Percentiles rank a stretch among this genome's conserved stretches.
Conservation (phyloP, 1,140 invertebrate genomes). For the Uloborus diversus region DNA sequence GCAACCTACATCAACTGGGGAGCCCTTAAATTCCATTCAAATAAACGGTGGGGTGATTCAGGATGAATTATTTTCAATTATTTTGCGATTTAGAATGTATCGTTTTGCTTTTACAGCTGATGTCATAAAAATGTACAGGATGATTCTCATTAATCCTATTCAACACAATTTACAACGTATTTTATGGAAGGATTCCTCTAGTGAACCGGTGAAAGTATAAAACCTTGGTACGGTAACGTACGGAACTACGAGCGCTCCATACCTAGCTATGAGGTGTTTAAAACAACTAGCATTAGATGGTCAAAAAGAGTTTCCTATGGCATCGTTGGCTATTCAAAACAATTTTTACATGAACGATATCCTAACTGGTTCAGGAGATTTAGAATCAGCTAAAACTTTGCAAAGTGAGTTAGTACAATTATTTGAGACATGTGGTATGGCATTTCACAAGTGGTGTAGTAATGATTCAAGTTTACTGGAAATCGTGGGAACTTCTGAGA, state of each 20-base stretch:
- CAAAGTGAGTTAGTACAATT: slow-evolving; percentile 37
- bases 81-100: neutral
- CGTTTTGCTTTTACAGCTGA: slow-evolving; percentile 16
- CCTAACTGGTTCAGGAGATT: slow-evolving; percentile 48
- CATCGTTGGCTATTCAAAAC: slow-evolving; percentile 21
- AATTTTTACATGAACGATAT: slow-evolving; percentile 62
- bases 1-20: no score
- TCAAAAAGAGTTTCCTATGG: slow-evolving; percentile 55
- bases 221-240: slow-evolving; percentile 62
- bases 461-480: slow-evolving; percentile 56
- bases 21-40: neutral
- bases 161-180: slow-evolving; percentile 63
- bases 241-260: slow-evolving; percentile 63
- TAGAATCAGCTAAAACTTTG: slow-evolving; percentile 49
- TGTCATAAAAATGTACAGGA: slow-evolving; percentile 5
- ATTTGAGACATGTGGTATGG: slow-evolving; percentile 55
- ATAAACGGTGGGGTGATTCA: neutral
- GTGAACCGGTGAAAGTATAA: slow-evolving; percentile 61
- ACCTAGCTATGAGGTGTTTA: slow-evolving; percentile 60
- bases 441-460: slow-evolving; percentile 63
- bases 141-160: neutral
- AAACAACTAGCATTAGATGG: slow-evolving; percentile 60
- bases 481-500: no score
- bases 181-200: slow-evolving; percentile 62
- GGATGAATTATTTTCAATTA: slow-evolving; percentile 1